Evolutionary conservation across 2,797 vertebrate genomes (phyloP), one percentile per base, ranked within the genome.

Genomic region (Phyllotis vaccarum): DNA sequence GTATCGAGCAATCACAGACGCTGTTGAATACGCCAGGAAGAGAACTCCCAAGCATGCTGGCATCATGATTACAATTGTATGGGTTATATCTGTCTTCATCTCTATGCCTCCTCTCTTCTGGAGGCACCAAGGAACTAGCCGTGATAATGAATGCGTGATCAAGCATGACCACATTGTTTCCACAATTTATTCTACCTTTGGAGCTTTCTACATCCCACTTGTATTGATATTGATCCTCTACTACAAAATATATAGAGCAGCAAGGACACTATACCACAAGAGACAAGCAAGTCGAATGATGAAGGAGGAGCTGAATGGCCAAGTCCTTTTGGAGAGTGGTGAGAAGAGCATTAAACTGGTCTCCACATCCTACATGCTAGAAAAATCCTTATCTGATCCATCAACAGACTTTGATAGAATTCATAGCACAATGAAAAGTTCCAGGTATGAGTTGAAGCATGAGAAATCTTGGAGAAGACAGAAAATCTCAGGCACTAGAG

Each of bases 241-340:
- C 97, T 99, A 99, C 97, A 99, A 99, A 98, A 99, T 99, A 98
- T 99, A 99, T 97, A 98, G 98, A 75, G 99, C 99, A 1, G 99
- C 99, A 97, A 99, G 99, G 98, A 99, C 98, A 19, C 99, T 99
- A 85, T 99, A 99, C 79, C 99, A 99, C 98, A 99, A 99, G 93
- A 99, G 99, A 96, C 99, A 99, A 10, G 96, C 99, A 86, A 99
- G 99, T 92, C 98, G 99, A n/a, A 99, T 99, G 1, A 98, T 99
- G 90, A 99, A 99, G 92, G 99, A 99, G 96, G 99, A 99, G 94
- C 98, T 98, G 97, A 99, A 99, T 0, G 99, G 99, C 80, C 99
- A 99, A 97, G 98, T 98, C 97, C 98, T 99, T 96, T 98, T 99
- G 56, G 99, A 99, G 5, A 89, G 98, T 86, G 98, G 98, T 17